Conservation (phyloP, 2,888 invertebrate genomes). For the Andrena hattorfiana region DNA sequence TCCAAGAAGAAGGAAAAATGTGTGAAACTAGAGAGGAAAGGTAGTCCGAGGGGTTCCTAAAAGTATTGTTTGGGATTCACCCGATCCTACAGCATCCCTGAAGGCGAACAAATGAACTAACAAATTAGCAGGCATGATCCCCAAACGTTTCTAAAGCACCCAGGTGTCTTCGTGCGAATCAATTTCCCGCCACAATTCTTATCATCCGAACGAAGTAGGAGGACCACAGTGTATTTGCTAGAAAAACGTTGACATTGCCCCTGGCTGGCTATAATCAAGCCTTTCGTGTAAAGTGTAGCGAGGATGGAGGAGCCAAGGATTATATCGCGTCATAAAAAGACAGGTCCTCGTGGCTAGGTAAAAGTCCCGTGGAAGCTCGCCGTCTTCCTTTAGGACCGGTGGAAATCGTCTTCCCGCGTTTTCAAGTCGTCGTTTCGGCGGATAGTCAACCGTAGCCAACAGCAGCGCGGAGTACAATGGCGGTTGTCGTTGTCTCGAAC, state of each 20-base stretch:
- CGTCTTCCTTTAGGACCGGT: slow-evolving; percentile 2
- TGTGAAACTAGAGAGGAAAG: slow-evolving; percentile 26
- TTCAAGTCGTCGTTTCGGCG: slow-evolving; percentile 33
- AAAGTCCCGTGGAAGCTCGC: slow-evolving; percentile 24
- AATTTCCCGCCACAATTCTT: background rate
- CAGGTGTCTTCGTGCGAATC: background rate
- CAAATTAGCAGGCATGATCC: slow-evolving; percentile 23
- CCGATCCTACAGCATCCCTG: background rate
- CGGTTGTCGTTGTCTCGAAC: slow-evolving; percentile 28
- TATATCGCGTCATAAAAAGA: slow-evolving; percentile 19
- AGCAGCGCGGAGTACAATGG: slow-evolving; percentile 27
- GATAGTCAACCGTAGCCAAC: slow-evolving; percentile 31
- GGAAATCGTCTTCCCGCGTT: slow-evolving; percentile 23
- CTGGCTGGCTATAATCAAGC: background rate
- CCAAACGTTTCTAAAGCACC: background rate
- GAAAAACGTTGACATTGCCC: slow-evolving; percentile 17
- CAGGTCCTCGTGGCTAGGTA: background rate
- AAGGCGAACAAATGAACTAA: slow-evolving; percentile 23
- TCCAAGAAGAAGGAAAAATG: background rate
- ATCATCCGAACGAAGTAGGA: background rate
- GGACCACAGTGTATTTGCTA: background rate
- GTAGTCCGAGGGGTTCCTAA: background rate
- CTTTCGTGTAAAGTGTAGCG: background rate
- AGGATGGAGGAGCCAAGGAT: background rate
- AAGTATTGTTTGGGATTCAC: background rate